phyloP scores from a whole-genome alignment of 2,888 invertebrate species.

The Agrotis ipsilon region DNA sequence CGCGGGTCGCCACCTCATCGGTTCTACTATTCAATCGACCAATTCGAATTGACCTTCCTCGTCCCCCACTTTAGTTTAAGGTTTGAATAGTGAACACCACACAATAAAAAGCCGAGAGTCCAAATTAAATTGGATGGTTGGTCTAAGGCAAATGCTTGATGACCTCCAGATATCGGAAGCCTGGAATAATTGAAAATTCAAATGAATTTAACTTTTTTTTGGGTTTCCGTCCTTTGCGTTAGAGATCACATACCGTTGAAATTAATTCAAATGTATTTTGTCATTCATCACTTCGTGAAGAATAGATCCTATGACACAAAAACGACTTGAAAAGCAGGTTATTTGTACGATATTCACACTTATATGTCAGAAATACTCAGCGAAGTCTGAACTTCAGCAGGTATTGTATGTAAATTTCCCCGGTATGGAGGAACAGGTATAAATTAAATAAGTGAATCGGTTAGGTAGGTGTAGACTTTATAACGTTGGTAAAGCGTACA shows the following conservation, averaged over 20 bases:
- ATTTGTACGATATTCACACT: conserved; percentile 13
- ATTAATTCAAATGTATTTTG: conserved; percentile 16
- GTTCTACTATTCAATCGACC: conserved; percentile 71
- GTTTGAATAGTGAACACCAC: conserved; percentile 20
- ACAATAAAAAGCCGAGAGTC: conserved; percentile 58
- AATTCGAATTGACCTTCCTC: conserved; percentile 70
- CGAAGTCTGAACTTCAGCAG: conserved; percentile 46
- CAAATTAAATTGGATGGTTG: conserved; percentile 70
- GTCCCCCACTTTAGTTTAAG: conserved; percentile 38
- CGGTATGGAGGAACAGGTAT: conserved; percentile 62
- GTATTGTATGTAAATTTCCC: conserved; percentile 71
- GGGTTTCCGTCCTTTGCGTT: conserved; percentile 34
- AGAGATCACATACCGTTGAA: conserved; percentile 9
- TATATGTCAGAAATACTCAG: conserved; percentile 26
- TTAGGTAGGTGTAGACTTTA: conserved; percentile 44
- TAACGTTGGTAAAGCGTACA: conserved; percentile 69
- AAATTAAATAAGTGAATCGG: conserved; percentile 69
- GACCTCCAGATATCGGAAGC: conserved; percentile 82
- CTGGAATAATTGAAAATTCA: conserved; percentile 73
- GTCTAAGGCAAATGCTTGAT: conserved; percentile 78
- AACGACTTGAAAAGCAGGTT: conserved; percentile 19
- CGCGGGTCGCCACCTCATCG: conserved; percentile 82
- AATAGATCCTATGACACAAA: conserved; percentile 1
- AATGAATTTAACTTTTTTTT: conserved; percentile 57
- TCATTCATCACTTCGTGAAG: conserved; percentile 10